These are phyloP conservation scores for Tribolium freemani DNA, from an alignment of 2,888 invertebrate species.

Conservation along the genomic window DNA sequence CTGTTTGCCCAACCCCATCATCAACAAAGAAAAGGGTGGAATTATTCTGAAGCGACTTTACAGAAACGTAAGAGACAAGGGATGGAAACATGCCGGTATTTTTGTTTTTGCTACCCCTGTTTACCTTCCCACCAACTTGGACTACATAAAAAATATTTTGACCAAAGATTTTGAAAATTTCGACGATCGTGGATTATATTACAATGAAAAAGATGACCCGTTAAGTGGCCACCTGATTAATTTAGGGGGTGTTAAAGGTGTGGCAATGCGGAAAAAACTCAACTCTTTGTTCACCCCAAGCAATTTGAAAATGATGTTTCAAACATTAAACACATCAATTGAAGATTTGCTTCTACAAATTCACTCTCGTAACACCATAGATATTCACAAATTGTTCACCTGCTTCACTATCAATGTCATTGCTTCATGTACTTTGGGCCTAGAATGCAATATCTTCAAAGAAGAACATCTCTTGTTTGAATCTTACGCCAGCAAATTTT, in stretches of 20 bases:
- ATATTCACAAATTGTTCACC: conserved; percentile 48
- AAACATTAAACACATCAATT: conserved; percentile 61
- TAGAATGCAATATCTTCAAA: conserved; percentile 69
- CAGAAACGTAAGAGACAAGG: conserved; percentile 36
- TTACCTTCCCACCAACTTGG: conserved; percentile 49
- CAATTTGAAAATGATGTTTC: conserved; percentile 62
- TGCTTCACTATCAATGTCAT: conserved; percentile 29
- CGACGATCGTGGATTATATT: conserved; percentile 52
- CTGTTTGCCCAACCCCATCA: conserved; percentile 18
- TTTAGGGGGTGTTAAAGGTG: conserved; percentile 64
- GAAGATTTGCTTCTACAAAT: neutral
- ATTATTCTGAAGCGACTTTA: conserved; percentile 20
- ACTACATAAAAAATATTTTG: conserved; percentile 53
- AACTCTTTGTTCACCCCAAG: conserved; percentile 66
- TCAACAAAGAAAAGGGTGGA: conserved; percentile 7
- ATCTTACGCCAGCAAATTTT: conserved; percentile 50
- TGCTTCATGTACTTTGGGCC: conserved; percentile 72
- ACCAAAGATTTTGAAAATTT: conserved; percentile 58
- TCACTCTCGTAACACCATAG: conserved; percentile 42
- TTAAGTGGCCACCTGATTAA: conserved; percentile 53
- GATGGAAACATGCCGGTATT: conserved; percentile 9
- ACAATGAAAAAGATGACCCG: conserved; percentile 52
- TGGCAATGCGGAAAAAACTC: conserved; percentile 67
- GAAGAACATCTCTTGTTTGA: conserved; percentile 59
- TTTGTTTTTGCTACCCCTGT: neutral